Base-by-base conservation (phyloP, 1,140 invertebrate species). In the Drosophila willistoni region DNA sequence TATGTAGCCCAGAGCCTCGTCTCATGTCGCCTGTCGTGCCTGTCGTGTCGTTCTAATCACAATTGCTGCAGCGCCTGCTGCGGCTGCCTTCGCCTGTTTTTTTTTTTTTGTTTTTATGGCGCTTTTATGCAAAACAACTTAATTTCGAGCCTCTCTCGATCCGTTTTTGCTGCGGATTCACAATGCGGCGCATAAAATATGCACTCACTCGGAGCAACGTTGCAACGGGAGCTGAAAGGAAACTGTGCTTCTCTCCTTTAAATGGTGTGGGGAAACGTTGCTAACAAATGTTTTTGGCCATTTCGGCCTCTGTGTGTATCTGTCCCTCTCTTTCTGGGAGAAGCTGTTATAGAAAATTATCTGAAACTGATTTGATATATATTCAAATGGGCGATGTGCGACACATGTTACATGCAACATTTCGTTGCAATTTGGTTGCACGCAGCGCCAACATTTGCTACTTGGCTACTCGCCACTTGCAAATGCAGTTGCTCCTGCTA, bases 81-180 rank as follows among this genome's bases (percentile, higher is more conserved):
- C 63, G 55, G 54, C 79, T 64, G 67, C 68, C 68, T 73, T 77
- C 80, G 77, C 72, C 84, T 29, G 29, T 29, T 29, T 29, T 29
- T 5, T 29, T 29, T 4, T 25, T 25, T 4, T 5, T 25, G 3
- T 89, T 89, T 89, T 89, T 89, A 89, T 89, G 81, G 84, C 75
- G 84, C 84, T 89, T 89, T 89, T 89, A 89, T 89, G 84, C 84
- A 89, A 89, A 89, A 89, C 84, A 89, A 89, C 84, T 89, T 89
- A 89, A 89, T 89, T 89, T 89, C 81, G 68, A 67, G 62, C 59
- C 75, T 69, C 68, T 56, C 74, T 77, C 64, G 70, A 55, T 47
- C 65, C 25, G 64, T 80, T 77, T 59, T 29, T 29, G 29, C 29
- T 59, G 29, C 33, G 29, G 29, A 29, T 29, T 29, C 56, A 87